Evolutionary conservation across 2,113 vertebrate genomes (phyloP).

Genomic region (Pituophis catenifer): DNA sequence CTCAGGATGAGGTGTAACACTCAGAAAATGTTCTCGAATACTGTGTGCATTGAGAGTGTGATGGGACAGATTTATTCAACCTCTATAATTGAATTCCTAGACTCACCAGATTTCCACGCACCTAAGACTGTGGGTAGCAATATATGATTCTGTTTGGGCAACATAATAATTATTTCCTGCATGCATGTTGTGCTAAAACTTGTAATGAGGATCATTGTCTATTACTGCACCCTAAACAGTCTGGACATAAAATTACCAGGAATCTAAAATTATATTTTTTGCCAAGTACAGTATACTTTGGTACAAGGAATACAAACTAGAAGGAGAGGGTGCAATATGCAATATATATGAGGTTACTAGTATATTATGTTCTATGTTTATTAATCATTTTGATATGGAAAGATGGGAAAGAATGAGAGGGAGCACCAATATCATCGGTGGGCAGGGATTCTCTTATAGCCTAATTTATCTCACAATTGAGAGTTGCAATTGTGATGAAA

Average conservation of each 20-base stretch:
- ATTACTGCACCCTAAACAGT: neutral
- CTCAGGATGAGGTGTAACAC: neutral
- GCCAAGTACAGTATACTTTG: neutral
- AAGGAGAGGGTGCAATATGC: neutral
- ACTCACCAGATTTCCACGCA: neutral
- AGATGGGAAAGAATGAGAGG: neutral
- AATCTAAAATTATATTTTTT: neutral
- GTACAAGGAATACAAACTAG: neutral
- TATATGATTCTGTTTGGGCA: neutral
- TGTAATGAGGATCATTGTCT: neutral
- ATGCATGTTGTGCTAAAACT: neutral
- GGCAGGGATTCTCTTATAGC: neutral
- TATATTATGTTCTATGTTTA: neutral
- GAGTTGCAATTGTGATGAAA: neutral
- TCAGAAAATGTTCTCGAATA: neutral
- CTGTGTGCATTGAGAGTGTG: neutral
- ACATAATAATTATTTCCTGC: neutral
- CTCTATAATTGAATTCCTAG: neutral
- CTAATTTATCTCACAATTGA: neutral
- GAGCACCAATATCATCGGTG: neutral
- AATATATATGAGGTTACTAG: neutral
- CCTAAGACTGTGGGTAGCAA: neutral
- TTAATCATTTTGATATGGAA: neutral
- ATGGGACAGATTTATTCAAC: neutral
- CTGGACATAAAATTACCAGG: neutral